Evolutionary conservation across 1,140 invertebrate genomes (phyloP), one percentile per base, ranked within the genome.

Genomic region (Neodiprion pinetum): DNA sequence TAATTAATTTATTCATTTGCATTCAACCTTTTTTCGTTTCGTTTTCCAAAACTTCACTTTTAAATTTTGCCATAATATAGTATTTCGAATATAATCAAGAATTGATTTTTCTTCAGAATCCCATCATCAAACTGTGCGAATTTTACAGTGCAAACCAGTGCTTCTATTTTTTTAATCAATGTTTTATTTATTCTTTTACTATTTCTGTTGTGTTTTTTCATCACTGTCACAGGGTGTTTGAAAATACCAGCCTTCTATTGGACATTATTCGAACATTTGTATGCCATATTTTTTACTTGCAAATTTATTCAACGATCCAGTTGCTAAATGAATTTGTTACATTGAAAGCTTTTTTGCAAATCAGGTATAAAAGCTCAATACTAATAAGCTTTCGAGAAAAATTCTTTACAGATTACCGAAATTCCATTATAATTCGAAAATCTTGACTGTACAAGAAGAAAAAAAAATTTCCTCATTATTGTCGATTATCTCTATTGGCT

Each of bases 1-100:
- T 70, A 70, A 17, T 65, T 72, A 72, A 49, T 28, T 67, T 72
- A 14, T 75, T 72, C 81, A 78, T 71, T 77, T 78, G 68, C 74
- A 73, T 71, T 50, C 70, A 74, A 71, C 78, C 68, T 67, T 73
- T 21, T 76, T 65, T 23, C 65, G 50, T 73, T 75, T 69, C 72
- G 17, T 17, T 69, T 67, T 23, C 9, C 28, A 40, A 40, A 40
- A 40, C 28, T 40, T 40, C 28, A 40, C 28, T 40, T 40, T 40
- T 40, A 5, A 40, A 40, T 67, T 12, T 17, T 49, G 73, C 69
- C 71, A 23, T 69, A 66, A 47, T 61, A 67, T 74, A 53, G 17
- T 28, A 68, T 70, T 67, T n/a, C 4, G 70, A 71, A 70, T 48
- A 70, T 76, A 9, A 40, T 10, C 49, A 40, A 49, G 9, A 71